A percentile compares a stretch with the other conserved stretches of the same genome.
Conservation (phyloP, 2,113 vertebrate species). For the Centropus unirufus region DNA sequence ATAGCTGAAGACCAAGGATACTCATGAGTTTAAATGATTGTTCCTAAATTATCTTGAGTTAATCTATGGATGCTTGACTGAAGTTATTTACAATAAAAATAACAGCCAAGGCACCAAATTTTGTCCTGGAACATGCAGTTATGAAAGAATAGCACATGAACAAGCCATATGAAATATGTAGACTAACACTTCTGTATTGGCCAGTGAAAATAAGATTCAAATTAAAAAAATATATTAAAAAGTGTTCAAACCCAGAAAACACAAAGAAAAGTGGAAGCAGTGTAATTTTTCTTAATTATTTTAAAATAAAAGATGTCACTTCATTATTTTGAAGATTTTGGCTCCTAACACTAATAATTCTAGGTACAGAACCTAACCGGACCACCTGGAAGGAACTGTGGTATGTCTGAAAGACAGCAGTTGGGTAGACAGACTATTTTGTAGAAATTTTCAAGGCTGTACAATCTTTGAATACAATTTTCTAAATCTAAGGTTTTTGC, state of each 20-base stretch:
- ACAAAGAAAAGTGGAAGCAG: neutral
- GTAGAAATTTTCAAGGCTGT: neutral
- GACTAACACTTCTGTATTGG: neutral
- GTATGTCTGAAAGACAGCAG: neutral
- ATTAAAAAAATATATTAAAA: neutral
- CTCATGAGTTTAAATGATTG: neutral
- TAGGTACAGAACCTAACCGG: neutral
- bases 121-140: neutral
- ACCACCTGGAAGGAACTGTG: neutral
- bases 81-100: conserved; percentile 5
- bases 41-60: neutral
- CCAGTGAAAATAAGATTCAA: neutral
- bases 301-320: neutral
- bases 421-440: neutral
- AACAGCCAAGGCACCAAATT: neutral
- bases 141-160: neutral
- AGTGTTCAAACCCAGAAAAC: neutral
- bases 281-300: neutral
- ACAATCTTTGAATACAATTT: neutral
- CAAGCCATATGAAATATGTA: neutral
- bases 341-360: neutral
- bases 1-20: neutral
- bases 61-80: neutral
- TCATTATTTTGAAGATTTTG: neutral
- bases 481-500: rapidly evolving